Base-by-base conservation (phyloP, 2,888 invertebrate genomes). In the Meteorus colon region DNA sequence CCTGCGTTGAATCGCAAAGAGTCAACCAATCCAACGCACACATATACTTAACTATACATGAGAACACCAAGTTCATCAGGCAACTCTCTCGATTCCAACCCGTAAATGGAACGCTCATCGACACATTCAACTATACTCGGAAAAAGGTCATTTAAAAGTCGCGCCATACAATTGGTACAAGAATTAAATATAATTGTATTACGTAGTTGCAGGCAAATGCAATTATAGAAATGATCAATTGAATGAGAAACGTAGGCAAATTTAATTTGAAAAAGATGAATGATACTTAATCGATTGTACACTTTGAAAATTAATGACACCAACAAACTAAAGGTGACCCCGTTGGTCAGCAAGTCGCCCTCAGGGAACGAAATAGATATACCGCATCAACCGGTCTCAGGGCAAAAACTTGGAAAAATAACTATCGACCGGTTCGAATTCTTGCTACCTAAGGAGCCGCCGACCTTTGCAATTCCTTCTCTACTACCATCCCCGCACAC, bases 341-440 rank as follows among this genome's bases (percentile, higher is more conserved):
- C 63, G 48, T 29, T 72, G 72, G 51, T 19, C 16, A 12, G 63
- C 34, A 29, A 45, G 16, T 31, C 34, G 29, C 45, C 41, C 27
- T 24, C 24, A 41, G 34, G 66, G 59, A 19, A 55, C 19, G 55
- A 55, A 55, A 55, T n/a, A 55, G 55, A 55, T 55, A 55, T 55
- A 55, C n/a, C 5, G 8, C 19, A 60, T 68, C 69, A 59, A 73
- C 73, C 73, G 76, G 73, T 76, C 69, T 55, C 60, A 51, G 14
- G 62, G 78, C 75, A 82, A 82, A 83, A 82, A 82, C 79, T 79
- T 79, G 81, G 79, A 78, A 84, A 83, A 82, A 83, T 82, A 79
- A 74, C 73, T 76, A 76, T 70, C 81, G 83, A 85, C 84, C 84
- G 85, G 85, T 85, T 85, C 82, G 82, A 81, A 83, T 84, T 83